These are phyloP conservation scores for Dipodomys spectabilis DNA, from an alignment of 2,113 vertebrate species.

Conservation along the genomic window DNA sequence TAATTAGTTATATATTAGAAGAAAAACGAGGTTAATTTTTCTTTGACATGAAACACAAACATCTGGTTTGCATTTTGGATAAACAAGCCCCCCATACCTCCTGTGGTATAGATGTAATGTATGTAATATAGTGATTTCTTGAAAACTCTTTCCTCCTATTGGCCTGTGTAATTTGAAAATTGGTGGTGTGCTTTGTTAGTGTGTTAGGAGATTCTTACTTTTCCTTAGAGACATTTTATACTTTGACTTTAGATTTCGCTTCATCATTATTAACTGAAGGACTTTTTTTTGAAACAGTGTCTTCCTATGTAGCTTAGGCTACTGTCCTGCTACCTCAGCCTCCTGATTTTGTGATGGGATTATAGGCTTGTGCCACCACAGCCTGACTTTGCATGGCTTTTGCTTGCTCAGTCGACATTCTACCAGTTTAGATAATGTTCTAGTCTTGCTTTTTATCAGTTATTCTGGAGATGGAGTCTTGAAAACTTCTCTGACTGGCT, in stretches of 20 bases:
- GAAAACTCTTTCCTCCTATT: slow-evolving; percentile 35
- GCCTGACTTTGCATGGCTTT: not conserved
- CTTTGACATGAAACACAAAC: slow-evolving; percentile 46
- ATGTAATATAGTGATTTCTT: slow-evolving; percentile 23
- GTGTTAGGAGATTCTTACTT: slow-evolving; percentile 27
- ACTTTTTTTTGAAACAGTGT: not conserved
- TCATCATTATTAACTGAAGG: slow-evolving; percentile 55
- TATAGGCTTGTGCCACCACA: not conserved
- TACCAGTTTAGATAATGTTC: no score
- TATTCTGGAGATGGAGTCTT: no score
- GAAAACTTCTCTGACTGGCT: no score
- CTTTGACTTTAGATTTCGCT: slow-evolving; percentile 56
- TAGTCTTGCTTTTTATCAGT: no score
- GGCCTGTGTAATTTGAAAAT: slow-evolving; percentile 44
- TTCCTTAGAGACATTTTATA: slow-evolving; percentile 44
- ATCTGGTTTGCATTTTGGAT: slow-evolving; percentile 46
- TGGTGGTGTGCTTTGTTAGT: slow-evolving; percentile 36
- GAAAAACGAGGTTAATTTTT: slow-evolving; percentile 61
- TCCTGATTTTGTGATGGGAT: not conserved
- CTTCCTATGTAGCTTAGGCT: not conserved
- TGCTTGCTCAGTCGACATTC: no score
- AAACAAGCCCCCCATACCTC: not conserved
- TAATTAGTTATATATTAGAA: slow-evolving; percentile 36
- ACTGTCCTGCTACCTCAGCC: not conserved
- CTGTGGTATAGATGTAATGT: not conserved